Conservation (phyloP, 1,140 invertebrate species). For the Nasonia giraulti region DNA sequence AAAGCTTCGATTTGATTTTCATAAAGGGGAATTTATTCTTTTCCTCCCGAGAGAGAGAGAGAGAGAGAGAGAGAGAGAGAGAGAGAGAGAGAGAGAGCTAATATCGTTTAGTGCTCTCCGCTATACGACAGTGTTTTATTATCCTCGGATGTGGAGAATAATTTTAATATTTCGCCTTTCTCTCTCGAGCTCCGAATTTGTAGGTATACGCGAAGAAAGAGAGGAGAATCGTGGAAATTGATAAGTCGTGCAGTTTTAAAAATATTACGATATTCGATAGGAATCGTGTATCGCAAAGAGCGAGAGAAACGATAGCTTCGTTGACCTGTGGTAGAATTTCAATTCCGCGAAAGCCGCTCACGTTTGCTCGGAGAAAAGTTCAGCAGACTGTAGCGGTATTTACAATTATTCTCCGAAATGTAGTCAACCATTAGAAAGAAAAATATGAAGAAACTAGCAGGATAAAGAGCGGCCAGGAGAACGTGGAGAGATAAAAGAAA, state of each 20-base stretch:
- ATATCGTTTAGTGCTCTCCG: background rate
- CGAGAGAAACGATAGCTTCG: background rate
- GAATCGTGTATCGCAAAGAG: too few species aligned
- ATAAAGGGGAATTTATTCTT: slow-evolving; percentile 33
- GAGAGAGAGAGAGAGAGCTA: background rate
- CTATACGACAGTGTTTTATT: background rate
- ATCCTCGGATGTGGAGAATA: background rate
- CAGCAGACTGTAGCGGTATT: slow-evolving; percentile 1
- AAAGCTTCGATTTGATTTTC: slow-evolving; percentile 34
- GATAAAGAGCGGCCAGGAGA: background rate
- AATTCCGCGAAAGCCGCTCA: background rate
- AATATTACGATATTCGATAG: background rate
- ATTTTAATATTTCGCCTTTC: slow-evolving; percentile 4
- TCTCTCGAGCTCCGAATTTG: background rate
- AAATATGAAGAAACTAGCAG: slow-evolving; percentile 41
- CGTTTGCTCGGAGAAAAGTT: background rate
- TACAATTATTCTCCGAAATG: slow-evolving; percentile 26
- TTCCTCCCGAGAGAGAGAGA: background rate
- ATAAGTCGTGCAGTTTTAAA: background rate
- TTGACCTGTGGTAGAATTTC: background rate
- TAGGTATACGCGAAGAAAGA: background rate
- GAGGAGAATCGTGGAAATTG: background rate
- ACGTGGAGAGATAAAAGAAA: background rate
- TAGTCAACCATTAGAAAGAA: slow-evolving; percentile 32
- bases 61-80: too few species aligned